Percentiles rank a stretch among this genome's conserved stretches.
Conservation (phyloP, 2,113 vertebrate species). For the Xiphophorus couchianus region DNA sequence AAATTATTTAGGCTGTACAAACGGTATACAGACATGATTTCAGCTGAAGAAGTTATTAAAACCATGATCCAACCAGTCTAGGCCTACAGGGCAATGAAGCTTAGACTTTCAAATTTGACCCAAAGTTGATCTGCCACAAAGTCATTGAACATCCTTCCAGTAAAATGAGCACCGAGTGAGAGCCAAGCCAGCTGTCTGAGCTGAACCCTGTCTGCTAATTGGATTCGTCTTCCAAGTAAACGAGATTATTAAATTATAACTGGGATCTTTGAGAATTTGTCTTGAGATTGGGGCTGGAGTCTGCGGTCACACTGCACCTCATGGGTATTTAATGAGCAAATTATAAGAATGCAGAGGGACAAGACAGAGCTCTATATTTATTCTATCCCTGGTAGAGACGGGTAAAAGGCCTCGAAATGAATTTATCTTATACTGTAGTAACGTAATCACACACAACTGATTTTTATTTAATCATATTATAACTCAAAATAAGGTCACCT, state of each 20-base stretch:
- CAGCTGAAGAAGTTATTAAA: not conserved
- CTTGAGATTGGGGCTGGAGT: not conserved
- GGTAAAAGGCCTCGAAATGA: not conserved
- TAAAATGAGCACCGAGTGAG: not conserved
- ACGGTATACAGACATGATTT: too few species aligned
- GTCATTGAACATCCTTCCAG: too few species aligned
- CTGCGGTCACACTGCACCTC: not conserved
- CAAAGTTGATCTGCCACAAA: too few species aligned
- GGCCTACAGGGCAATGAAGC: not conserved
- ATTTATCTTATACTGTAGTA: not conserved
- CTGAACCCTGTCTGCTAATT: not conserved
- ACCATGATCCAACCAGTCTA: not conserved
- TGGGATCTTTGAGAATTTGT: conserved; percentile 7
- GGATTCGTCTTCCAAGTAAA: conserved; percentile 9
- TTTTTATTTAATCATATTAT: too few species aligned
- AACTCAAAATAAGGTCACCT: too few species aligned
- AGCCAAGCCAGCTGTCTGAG: not conserved
- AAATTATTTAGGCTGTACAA: too few species aligned
- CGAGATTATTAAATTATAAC: conserved; percentile 18
- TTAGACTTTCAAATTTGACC: not conserved
- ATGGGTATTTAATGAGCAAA: not conserved
- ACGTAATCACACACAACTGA: too few species aligned
- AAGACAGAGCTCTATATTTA: not conserved
- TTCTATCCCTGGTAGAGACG: not conserved
- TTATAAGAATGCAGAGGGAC: not conserved